Conservation (phyloP, 92 coral and sea anemone species). For the Palythoa grandiflora region DNA sequence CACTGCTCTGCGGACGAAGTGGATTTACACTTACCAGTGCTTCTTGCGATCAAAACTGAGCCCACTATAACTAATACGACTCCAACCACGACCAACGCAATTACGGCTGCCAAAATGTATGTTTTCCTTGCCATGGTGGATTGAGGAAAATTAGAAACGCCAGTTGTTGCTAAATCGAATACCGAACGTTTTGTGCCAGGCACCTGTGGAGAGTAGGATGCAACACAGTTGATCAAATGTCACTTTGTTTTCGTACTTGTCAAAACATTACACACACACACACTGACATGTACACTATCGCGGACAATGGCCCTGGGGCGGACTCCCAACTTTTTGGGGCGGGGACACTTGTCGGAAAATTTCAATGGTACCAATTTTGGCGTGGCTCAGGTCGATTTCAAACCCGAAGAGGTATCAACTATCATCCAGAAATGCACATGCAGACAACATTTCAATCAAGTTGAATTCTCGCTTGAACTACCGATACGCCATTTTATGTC, state of each 20-base stretch:
- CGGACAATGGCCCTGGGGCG: too few relatives aligned
- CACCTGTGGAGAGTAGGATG: not conserved
- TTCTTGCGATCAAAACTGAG: constrained; percentile 24
- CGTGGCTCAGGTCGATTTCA: too few relatives aligned
- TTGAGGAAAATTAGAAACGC: not conserved
- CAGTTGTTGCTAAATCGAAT: not conserved
- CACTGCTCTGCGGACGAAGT: constrained; percentile 30
- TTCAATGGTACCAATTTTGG: too few relatives aligned
- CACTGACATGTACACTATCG: too few relatives aligned
- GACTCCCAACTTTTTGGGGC: too few relatives aligned
- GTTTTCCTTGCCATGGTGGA: constrained; percentile 10
- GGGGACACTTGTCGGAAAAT: too few relatives aligned
- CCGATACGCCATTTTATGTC: too few relatives aligned
- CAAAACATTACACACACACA: too few relatives aligned
- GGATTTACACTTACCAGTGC: not conserved
- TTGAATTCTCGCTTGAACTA: too few relatives aligned
- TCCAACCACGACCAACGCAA: constrained; percentile 33
- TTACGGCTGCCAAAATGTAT: not conserved
- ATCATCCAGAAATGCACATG: too few relatives aligned
- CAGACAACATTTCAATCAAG: too few relatives aligned
- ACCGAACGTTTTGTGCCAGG: not conserved
- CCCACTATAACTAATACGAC: constrained; percentile 38
- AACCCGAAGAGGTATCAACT: too few relatives aligned
- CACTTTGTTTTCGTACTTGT: not conserved
- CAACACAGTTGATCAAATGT: not conserved